Conservation (phyloP, 2,797 vertebrate genomes). For the Amazona ochrocephala region DNA sequence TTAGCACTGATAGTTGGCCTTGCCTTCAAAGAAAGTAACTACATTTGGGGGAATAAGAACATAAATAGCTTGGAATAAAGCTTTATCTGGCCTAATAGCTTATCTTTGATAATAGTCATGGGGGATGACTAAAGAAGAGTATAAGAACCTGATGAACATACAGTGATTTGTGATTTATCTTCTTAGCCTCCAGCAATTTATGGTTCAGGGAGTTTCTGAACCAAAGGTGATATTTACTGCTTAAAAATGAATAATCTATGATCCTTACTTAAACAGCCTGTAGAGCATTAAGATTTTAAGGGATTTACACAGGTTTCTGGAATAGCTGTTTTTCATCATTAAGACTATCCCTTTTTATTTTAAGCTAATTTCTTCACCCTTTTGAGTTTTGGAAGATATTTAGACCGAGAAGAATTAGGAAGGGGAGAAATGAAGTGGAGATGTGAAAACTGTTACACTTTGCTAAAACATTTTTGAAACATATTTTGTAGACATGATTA, state of each 20-base stretch:
- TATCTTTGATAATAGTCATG: not conserved
- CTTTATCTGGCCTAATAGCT: not conserved
- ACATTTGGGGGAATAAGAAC: not conserved
- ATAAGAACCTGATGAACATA: not conserved
- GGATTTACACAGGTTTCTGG: not conserved
- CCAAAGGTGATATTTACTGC: slow-evolving; percentile 36
- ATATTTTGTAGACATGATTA: rapidly evolving
- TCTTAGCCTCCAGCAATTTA: slow-evolving; percentile 49
- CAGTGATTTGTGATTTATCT: slow-evolving; percentile 32
- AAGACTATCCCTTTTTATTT: not conserved
- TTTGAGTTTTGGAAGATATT: not conserved
- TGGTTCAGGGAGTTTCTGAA: slow-evolving; percentile 37
- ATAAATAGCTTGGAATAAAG: slow-evolving; percentile 14
- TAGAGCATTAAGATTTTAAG: slow-evolving; percentile 7
- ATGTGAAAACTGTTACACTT: not conserved
- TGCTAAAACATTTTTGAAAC: not conserved
- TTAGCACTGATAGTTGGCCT: not conserved
- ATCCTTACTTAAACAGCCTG: not conserved
- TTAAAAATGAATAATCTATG: slow-evolving; percentile 25
- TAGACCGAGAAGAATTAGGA: not conserved
- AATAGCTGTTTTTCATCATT: not conserved
- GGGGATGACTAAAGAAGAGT: not conserved
- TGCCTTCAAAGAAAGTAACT: not conserved
- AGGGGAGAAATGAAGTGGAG: not conserved
- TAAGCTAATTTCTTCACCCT: not conserved